These are phyloP conservation scores for Polydrusus pterygomalis DNA, from an alignment of 2,888 invertebrate species.

Conservation along the genomic window DNA sequence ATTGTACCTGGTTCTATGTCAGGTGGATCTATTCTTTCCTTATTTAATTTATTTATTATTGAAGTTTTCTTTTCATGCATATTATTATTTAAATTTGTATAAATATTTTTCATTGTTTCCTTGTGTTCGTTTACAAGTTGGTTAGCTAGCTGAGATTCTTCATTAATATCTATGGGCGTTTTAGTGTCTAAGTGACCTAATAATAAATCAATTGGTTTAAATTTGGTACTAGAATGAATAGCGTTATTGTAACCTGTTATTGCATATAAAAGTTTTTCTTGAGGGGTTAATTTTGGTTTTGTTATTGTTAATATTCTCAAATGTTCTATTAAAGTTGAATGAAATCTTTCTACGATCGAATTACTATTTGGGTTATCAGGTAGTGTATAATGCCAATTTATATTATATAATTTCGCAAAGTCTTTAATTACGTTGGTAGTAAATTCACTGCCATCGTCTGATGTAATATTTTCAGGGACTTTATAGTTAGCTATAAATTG, in stretches of 20 bases:
- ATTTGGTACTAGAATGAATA: slow-evolving; percentile 15
- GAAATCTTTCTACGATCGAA: slow-evolving; percentile 13
- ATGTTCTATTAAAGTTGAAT: slow-evolving; percentile 10
- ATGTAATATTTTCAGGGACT: slow-evolving; percentile 36
- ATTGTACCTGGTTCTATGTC: slow-evolving; percentile 4
- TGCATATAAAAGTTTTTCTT: slow-evolving; percentile 11
- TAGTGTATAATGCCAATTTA: slow-evolving; percentile 18
- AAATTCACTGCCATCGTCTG: slow-evolving; percentile 45
- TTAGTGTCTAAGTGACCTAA: neutral
- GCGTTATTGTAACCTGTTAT: slow-evolving; percentile 15
- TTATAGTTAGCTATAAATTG: slow-evolving; percentile 15
- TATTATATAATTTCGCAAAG: slow-evolving; percentile 30
- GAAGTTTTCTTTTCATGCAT: neutral
- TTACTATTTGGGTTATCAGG: slow-evolving; percentile 16
- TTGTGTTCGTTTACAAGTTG: slow-evolving; percentile 16
- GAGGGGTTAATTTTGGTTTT: slow-evolving; percentile 18
- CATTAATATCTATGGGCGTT: neutral
- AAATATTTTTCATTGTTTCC: slow-evolving; percentile 5
- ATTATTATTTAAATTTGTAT: neutral
- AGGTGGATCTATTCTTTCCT: neutral
- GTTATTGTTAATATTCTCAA: neutral
- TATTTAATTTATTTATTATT: neutral
- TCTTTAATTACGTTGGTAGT: slow-evolving; percentile 25
- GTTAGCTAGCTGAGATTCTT: neutral
- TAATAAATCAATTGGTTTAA: slow-evolving; percentile 17